phyloP scores from a whole-genome alignment of 2,113 vertebrate species.

The Cyphotilapia sp. region DNA sequence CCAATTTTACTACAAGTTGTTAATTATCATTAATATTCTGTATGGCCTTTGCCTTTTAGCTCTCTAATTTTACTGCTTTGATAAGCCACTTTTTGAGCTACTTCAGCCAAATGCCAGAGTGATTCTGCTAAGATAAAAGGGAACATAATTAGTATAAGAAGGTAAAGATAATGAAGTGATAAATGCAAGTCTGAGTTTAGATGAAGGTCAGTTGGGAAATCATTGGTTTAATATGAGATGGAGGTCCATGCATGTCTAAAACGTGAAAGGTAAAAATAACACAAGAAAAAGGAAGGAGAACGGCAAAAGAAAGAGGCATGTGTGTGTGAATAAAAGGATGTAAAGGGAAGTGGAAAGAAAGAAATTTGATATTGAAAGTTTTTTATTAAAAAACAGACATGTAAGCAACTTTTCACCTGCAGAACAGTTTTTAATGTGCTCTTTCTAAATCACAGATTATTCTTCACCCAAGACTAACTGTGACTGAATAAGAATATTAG shows the following conservation, averaged over 20 bases:
- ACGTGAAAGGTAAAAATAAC: neutral
- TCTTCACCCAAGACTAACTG: neutral
- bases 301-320: neutral
- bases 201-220: slow-evolving; percentile 13
- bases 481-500: neutral
- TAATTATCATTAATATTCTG: neutral
- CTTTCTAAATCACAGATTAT: neutral
- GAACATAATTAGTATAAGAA: slow-evolving; percentile 42
- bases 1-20: neutral
- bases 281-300: neutral
- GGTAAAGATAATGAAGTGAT: slow-evolving; percentile 46
- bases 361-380: neutral
- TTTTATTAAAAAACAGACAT: neutral
- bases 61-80: neutral
- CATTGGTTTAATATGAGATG: slow-evolving; percentile 17
- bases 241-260: slow-evolving; percentile 15
- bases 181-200: slow-evolving; percentile 23
- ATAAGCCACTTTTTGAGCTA: slow-evolving; percentile 32
- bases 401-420: neutral
- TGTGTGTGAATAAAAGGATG: neutral
- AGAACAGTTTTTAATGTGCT: neutral
- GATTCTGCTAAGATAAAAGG: slow-evolving; percentile 36
- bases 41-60: neutral
- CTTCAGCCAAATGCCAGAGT: slow-evolving; percentile 1
- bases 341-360: neutral